These are phyloP conservation scores for Lerema accius DNA, from an alignment of 1,140 invertebrate genomes.

Conservation along the genomic window DNA sequence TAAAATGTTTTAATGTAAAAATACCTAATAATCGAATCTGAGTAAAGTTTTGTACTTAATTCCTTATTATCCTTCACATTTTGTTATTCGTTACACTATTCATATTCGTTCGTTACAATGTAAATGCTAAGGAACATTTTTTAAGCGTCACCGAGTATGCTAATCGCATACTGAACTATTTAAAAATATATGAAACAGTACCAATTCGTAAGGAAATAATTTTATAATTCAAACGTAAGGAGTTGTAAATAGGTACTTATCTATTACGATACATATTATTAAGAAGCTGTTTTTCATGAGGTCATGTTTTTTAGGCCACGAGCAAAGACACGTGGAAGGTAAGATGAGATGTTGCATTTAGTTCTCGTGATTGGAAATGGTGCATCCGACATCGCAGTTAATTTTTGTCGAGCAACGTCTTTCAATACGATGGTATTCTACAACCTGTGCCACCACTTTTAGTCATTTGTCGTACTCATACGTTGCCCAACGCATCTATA, in stretches of 20 bases:
- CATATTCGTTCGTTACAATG: slow-evolving; percentile 20
- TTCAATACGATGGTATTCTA: too few species aligned
- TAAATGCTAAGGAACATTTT: slow-evolving; percentile 26
- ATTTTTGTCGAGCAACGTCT: too few species aligned
- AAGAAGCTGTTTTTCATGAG: slow-evolving; percentile 71
- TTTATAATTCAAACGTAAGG: slow-evolving; percentile 57
- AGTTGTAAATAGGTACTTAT: slow-evolving; percentile 71
- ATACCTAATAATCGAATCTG: slow-evolving; percentile 57
- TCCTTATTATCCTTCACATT: slow-evolving; percentile 43
- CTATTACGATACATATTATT: slow-evolving; percentile 65
- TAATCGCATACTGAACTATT: slow-evolving; percentile 26
- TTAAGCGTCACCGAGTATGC: slow-evolving; percentile 15
- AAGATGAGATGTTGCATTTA: slow-evolving; percentile 26
- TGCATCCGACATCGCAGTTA: too few species aligned
- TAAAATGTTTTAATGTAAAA: slow-evolving; percentile 76
- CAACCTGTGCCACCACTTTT: too few species aligned
- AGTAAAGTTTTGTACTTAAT: slow-evolving; percentile 69
- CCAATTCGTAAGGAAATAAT: slow-evolving; percentile 53
- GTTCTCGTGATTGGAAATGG: slow-evolving; percentile 8
- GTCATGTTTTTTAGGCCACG: slow-evolving; percentile 57
- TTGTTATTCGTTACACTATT: slow-evolving; percentile 24
- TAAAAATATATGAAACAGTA: slow-evolving; percentile 46
- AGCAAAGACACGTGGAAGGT: slow-evolving; percentile 41
- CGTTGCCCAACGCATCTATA: too few species aligned
- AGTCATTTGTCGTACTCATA: too few species aligned